These are phyloP conservation scores for Harpegnathos saltator DNA, from an alignment of 1,140 invertebrate genomes.

Conservation along the genomic window DNA sequence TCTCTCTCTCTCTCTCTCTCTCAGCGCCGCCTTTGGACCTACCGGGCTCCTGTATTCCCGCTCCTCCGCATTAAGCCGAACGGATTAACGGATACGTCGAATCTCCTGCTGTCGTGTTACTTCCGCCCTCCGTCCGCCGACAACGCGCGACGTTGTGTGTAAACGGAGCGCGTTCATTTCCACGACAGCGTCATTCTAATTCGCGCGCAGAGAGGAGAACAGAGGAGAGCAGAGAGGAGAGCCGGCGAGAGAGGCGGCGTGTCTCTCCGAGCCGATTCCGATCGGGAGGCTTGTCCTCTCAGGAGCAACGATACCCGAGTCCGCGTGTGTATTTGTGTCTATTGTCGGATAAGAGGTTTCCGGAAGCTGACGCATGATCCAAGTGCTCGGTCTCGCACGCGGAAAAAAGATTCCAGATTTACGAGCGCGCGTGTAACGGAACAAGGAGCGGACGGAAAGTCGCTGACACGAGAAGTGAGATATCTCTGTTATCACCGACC, in stretches of 20 bases:
- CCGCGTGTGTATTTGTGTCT: neutral
- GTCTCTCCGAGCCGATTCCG: constrained; percentile 15
- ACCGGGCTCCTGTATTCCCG: constrained; percentile 38
- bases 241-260: no score
- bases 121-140: constrained; percentile 14
- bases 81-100: constrained; percentile 66
- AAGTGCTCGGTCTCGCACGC: no score
- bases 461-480: no score
- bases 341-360: neutral
- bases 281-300: neutral
- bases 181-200: constrained; percentile 37
- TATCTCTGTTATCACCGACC: no score
- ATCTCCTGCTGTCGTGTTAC: neutral
- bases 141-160: neutral
- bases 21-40: constrained; percentile 41
- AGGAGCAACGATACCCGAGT: neutral
- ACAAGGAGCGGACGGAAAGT: no score
- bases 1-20: no score
- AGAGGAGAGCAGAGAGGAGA: neutral
- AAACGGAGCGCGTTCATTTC: constrained; percentile 27
- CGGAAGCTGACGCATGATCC: neutral
- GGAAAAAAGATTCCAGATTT: no score
- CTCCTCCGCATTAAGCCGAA: constrained; percentile 57
- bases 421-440: no score
- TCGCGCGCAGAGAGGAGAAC: neutral